Percentiles rank a stretch among this genome's conserved stretches.
Evolutionary conservation across 2,113 vertebrate species (phyloP).

Genomic region (Pagrus major): DNA sequence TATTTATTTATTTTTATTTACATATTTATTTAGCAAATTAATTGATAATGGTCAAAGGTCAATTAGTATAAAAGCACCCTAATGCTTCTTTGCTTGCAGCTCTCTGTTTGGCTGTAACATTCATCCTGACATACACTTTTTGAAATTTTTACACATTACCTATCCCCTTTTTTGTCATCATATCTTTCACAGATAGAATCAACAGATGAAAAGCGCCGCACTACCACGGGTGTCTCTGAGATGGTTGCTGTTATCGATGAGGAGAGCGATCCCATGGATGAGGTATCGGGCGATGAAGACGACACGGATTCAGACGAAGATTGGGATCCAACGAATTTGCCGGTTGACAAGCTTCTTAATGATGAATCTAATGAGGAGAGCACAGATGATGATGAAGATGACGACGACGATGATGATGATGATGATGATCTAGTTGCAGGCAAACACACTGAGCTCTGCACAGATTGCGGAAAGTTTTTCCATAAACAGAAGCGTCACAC

Average conservation of each 20-base stretch:
- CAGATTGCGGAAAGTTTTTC: constrained; percentile 68
- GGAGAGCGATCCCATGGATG: constrained; percentile 4
- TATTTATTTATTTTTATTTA: too few relatives aligned
- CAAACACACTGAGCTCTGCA: constrained; percentile 50
- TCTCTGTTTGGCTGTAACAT: background rate
- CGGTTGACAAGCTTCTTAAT: background rate
- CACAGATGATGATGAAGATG: too few relatives aligned
- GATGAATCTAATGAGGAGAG: background rate
- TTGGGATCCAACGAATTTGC: background rate
- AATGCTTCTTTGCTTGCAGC: background rate
- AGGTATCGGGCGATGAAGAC: background rate
- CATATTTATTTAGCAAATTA: too few relatives aligned
- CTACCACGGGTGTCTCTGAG: background rate
- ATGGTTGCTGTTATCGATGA: background rate
- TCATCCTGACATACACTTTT: background rate
- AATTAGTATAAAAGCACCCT: background rate
- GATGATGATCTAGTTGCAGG: background rate
- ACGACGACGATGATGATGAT: background rate
- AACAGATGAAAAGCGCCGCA: background rate
- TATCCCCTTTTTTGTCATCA: background rate
- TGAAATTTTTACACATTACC: background rate
- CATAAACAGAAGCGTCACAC: constrained; percentile 41
- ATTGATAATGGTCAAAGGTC: background rate
- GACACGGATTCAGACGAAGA: constrained; percentile 29
- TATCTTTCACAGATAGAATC: constrained; percentile 20